Evolutionary conservation across 92 coral and sea anemone species (phyloP), one percentile per base, ranked within the genome.

Genomic region (Parazoanthus swiftii): DNA sequence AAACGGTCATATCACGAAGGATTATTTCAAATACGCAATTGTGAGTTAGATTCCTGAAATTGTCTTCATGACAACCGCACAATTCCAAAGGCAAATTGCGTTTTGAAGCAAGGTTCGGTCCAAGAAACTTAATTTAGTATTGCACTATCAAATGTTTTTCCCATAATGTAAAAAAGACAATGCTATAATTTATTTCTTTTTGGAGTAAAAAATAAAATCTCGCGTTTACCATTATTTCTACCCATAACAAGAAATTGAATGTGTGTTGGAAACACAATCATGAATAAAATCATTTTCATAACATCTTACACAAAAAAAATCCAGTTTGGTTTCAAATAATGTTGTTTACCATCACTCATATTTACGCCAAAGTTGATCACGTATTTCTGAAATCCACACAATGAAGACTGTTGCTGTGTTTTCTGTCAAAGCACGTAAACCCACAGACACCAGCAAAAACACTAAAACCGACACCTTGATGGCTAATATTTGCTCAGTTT

Each of bases 401-500:
- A 63, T 63, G 26, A 14, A 3, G n/a, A 23, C 25, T 63, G 26
- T 63, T 63, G 25, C 70, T 20, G 21, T 63, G 14, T 13, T 54
- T 54, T 63, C 26, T 5, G 26, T 18, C n/a, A 63, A 20, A 63
- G 70, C 25, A 63, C 70, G 70, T 63, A 63, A 63, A 63, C n/a
- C 70, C 70, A 63, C 70, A 76, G 43, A 39, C 25, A 42, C 46
- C 80, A 39, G 80, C 5, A 75, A 37, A 39, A 75, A 36, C 79
- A 36, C 54, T 76, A 6, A 20, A 39, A 43, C 56, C 56, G n/a
- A 36, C 21, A 10, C 78, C 21, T 74, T 20, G 44, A 37, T 35
- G 39, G 20, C 78, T 43, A 76, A 76, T 76, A 43, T 76, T 76
- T 76, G 48, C 80, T 16, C 29, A 76, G 29, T 39, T 44, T 48